Conservation (phyloP, 2,888 invertebrate species). For the Acanthococcus lagerstroemiae region DNA sequence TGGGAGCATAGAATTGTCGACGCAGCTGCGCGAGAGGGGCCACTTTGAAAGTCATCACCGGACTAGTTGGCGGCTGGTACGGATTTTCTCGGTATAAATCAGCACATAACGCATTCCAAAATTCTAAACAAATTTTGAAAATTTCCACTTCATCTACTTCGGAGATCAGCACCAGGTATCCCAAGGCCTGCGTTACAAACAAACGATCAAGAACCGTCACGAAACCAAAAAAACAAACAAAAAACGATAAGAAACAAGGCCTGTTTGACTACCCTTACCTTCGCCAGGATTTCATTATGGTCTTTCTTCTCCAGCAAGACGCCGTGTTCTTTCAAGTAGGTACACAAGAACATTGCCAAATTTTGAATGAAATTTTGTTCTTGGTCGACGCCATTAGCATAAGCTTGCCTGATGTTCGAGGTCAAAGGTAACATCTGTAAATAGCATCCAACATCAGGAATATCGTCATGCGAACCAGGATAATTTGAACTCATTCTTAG, state of each 20-base stretch:
- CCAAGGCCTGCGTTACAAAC: slow-evolving; percentile 49
- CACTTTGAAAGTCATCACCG: slow-evolving; percentile 39
- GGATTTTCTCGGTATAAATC: slow-evolving; percentile 82
- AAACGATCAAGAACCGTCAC: no score
- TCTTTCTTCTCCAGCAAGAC: slow-evolving; percentile 72
- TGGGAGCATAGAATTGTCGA: slow-evolving; percentile 65
- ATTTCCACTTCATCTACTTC: slow-evolving; percentile 99
- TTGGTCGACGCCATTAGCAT: slow-evolving; percentile 84
- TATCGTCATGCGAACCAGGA: no score
- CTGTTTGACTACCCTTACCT: slow-evolving; percentile 45
- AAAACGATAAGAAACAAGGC: no score
- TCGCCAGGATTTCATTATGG: slow-evolving; percentile 62
- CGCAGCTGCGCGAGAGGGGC: slow-evolving; percentile 43
- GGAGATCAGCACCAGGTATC: slow-evolving; percentile 82
- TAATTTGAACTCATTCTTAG: no score
- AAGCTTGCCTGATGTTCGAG: slow-evolving; percentile 89
- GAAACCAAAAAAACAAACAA: no score
- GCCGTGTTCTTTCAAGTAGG: slow-evolving; percentile 94
- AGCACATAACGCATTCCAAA: slow-evolving; percentile 89
- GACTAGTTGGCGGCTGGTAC: slow-evolving; percentile 29
- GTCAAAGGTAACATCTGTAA: slow-evolving; percentile 71
- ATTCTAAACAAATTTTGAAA: slow-evolving; percentile 98
- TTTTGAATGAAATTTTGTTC: slow-evolving; percentile 99
- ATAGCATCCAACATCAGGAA: background rate
- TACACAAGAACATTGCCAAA: slow-evolving; percentile 91